Conservation (phyloP, 1,140 invertebrate species). For the Aphidius gifuensis region DNA sequence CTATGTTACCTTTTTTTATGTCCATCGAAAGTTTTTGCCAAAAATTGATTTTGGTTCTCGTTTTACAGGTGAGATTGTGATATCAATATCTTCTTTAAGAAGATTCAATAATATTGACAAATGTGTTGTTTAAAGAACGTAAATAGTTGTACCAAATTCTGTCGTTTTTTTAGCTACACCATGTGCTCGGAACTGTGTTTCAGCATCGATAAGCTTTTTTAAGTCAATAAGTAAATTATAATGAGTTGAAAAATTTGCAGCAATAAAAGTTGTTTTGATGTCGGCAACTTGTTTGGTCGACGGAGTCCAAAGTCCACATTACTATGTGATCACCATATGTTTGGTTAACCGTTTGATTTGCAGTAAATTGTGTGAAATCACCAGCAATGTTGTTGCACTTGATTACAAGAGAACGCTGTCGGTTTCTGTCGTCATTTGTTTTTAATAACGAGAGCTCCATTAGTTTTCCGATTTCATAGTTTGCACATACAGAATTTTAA, state of each 20-base stretch:
- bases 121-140: neutral
- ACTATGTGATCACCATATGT: constrained; percentile 16
- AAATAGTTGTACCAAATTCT: constrained; percentile 2
- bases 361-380: constrained; percentile 17
- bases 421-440: constrained; percentile 8
- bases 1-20: neutral
- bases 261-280: constrained; percentile 25
- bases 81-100: neutral
- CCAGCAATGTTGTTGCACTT: neutral
- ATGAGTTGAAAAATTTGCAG: constrained; percentile 25
- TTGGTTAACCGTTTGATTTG: constrained; percentile 20
- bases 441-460: constrained; percentile 1
- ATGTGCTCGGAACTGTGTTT: neutral
- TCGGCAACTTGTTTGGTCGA: constrained; percentile 19
- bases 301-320: constrained; percentile 14
- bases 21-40: neutral
- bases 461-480: constrained; percentile 13
- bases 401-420: neutral
- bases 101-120: neutral
- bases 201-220: constrained; percentile 20
- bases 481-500: neutral
- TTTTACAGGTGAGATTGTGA: neutral
- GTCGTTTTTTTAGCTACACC: too few relatives aligned
- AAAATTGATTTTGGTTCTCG: neutral
- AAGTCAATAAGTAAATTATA: constrained; percentile 26